Evolutionary conservation across 2,113 vertebrate species (phyloP).

Genomic region (Cyprinodon brontotheroides): DNA sequence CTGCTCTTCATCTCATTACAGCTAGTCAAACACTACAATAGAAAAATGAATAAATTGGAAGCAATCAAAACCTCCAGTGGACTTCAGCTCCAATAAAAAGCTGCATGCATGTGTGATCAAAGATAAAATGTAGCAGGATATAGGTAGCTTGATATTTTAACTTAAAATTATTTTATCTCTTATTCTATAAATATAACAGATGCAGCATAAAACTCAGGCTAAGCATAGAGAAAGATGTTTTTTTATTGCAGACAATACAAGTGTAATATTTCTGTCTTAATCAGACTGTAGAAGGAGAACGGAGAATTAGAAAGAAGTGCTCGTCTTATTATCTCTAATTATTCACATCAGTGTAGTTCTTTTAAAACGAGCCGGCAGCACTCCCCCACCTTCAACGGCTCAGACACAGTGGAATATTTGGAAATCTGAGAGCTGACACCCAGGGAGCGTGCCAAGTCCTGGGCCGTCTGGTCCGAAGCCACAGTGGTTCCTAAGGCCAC

Average conservation of each 20-base stretch:
- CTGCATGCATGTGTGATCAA: background rate
- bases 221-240: constrained; percentile 16
- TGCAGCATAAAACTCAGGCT: constrained; percentile 33
- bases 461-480: constrained; percentile 86
- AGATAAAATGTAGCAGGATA: background rate
- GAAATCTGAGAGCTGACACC: constrained; percentile 93
- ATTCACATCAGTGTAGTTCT: constrained; percentile 82
- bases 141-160: background rate
- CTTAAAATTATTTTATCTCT: background rate
- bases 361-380: constrained; percentile 93
- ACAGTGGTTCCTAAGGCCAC: constrained; percentile 95
- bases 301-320: constrained; percentile 49
- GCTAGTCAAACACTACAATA: too few relatives aligned
- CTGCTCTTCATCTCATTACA: background rate
- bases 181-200: background rate
- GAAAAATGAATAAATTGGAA: background rate
- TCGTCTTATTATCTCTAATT: constrained; percentile 24
- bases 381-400: constrained; percentile 93
- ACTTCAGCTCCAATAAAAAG: background rate
- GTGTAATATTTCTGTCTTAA: constrained; percentile 37
- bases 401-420: constrained; percentile 89
- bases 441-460: constrained; percentile 92
- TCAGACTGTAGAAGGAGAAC: constrained; percentile 46
- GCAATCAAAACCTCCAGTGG: background rate
- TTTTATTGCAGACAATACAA: constrained; percentile 65